Conservation (phyloP, 2,797 vertebrate species). For the Acrossocheilus fasciatus region DNA sequence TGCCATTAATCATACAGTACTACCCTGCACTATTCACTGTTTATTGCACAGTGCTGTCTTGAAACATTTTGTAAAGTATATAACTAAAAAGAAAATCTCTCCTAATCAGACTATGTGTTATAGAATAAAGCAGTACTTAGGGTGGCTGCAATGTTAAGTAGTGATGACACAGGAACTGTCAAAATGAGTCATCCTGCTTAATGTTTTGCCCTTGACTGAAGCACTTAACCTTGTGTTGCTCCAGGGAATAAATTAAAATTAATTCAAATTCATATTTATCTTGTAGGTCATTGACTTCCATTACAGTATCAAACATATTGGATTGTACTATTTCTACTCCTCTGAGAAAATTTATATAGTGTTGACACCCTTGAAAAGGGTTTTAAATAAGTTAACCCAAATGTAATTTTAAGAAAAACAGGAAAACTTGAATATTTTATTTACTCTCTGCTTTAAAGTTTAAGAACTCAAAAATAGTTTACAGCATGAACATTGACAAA, state of each 20-base stretch:
- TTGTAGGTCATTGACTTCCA: not conserved
- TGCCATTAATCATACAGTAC: conserved; percentile 14
- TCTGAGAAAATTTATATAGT: not conserved
- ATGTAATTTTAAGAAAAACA: not conserved
- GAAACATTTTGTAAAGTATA: not conserved
- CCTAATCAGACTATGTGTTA: not conserved
- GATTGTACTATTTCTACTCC: not conserved
- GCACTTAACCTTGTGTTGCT: conserved; percentile 12
- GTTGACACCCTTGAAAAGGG: not conserved
- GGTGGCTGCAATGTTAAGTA: not conserved
- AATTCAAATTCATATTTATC: not conserved
- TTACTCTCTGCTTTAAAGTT: not conserved
- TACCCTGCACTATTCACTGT: not conserved
- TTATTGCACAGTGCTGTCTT: not conserved
- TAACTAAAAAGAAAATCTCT: not conserved
- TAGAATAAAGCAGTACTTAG: not conserved
- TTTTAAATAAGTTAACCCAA: not conserved
- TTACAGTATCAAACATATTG: not conserved
- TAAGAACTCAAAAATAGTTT: not conserved
- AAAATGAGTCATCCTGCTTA: not conserved
- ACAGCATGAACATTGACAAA: not conserved
- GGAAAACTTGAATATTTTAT: not conserved
- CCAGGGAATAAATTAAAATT: not conserved
- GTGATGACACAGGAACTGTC: not conserved
- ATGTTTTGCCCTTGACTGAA: conserved; percentile 20